Base-by-base conservation (phyloP, 2,888 invertebrate species). In the Bombylius major region DNA sequence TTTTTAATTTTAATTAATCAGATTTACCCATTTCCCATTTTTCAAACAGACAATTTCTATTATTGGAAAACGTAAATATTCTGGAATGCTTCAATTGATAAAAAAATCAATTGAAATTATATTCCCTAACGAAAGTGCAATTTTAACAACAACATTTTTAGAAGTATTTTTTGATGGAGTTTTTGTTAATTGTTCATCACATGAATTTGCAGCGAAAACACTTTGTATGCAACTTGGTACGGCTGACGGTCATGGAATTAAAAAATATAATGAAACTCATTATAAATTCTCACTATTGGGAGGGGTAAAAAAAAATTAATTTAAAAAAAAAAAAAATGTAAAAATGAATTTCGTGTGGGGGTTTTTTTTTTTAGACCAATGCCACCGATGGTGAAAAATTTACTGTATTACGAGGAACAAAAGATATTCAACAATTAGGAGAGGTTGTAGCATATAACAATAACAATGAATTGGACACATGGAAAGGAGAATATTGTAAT, bases 401-500 rank as follows among this genome's bases (percentile, higher is more conserved):
- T 3, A 42, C 8, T 36, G 89, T 91, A 0, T 76, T 77, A 34
- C 80, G 92, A 32, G 92, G 92, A 0, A 77, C 79, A 1, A 78
- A 80, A 59, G 79, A 87, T 63, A 79, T 82, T 1, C 79, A 77
- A 63, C 80, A 85, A 46, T 80, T 91, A 0, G 92, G 92, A 0
- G 73, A 77, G 47, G 86, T 93, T 5, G 70, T 86, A 0, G 80
- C 80, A 23, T 80, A 80, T 54, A 83, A 89, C 63, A 86, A 82
- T 0, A 76, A 81, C 52, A 68, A 76, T 0, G 71, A 79, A 62
- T 73, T 82, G 65, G 72, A 75, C 0, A 72, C 79, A 0, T 91
- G 89, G 89, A 71, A 72, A 3, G 82, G 79, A 6, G 77, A 79
- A 34, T 70, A 77, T 13, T 92, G 93, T 67, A 88, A 91, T 66